Evolutionary conservation across 2,888 invertebrate species (phyloP), one percentile per base, ranked within the genome.

Genomic region (Altica lythri): DNA sequence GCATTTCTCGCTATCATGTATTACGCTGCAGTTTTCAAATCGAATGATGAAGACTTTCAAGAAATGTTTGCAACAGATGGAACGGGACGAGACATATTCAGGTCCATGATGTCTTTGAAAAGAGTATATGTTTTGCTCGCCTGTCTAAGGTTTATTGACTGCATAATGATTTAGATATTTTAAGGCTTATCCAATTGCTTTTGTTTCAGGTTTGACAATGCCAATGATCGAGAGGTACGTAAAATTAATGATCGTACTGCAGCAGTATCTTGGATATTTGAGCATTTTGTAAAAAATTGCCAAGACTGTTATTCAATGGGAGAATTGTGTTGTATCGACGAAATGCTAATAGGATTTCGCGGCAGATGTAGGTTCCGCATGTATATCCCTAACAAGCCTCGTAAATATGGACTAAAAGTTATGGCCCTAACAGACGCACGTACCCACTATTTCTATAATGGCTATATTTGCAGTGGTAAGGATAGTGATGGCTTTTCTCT

Each of bases 361-460:
- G 29, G 29, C 29, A 29, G 29, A 29, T 29, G 29, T 29, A 29
- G n/a, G n/a, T 29, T 29, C 29, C 29, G 29, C n/a, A n/a, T 29
- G n/a, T 29, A 29, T 29, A 29, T 29, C n/a, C n/a, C 29, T 2
- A 29, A 29, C n/a, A 29, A 29, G n/a, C n/a, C 29, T 6, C 29
- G 29, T n/a, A 29, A 29, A 6, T 29, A 6, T 10, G 29, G 29
- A n/a, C 5, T 29, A 6, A 29, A 29, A 29, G 29, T 27, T 2
- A 27, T 27, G 27, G 27, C n/a, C n/a, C 29, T 29, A 29, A 29
- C 29, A 6, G n/a, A 29, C 29, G 29, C 29, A 29, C 29, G n/a
- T 10, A 6, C 29, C n/a, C 4, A 27, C 27, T 27, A 27, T 27
- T 9, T 27, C 4, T 8, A 8, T 8, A 27, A 27, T 27, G 27